phyloP scores from a whole-genome alignment of 2,888 invertebrate species.

The Lepidocyrtoides sp. region DNA sequence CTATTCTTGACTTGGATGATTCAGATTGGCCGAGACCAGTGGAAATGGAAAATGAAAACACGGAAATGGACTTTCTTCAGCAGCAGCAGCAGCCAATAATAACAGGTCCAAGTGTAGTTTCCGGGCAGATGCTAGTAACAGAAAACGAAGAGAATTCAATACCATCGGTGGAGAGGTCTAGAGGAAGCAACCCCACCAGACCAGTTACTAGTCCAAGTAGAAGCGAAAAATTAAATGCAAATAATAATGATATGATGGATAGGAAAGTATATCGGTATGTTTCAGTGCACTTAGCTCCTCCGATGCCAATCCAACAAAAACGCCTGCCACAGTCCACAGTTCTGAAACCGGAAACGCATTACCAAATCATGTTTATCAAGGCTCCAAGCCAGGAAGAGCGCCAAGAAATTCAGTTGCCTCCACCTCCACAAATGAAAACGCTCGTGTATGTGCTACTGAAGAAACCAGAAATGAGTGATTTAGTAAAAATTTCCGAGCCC shows the following conservation, averaged over 20 bases:
- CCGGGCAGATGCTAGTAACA: not conserved
- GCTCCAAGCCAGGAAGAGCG: slow-evolving; percentile 90
- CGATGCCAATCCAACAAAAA: slow-evolving; percentile 88
- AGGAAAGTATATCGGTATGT: slow-evolving; percentile 90
- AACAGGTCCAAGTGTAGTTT: slow-evolving; percentile 39
- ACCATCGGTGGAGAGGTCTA: not conserved
- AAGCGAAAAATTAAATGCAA: not conserved
- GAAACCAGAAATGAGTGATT: slow-evolving; percentile 94
- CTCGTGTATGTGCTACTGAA: slow-evolving; percentile 95
- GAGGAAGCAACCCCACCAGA: not conserved
- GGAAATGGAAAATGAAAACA: slow-evolving; percentile 1
- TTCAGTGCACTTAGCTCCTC: slow-evolving; percentile 96
- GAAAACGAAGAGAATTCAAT: not conserved
- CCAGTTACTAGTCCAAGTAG: not conserved
- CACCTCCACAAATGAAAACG: slow-evolving; percentile 94
- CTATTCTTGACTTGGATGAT: slow-evolving; percentile 58
- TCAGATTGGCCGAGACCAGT: no score
- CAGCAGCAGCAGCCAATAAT: not conserved
- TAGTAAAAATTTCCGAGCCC: slow-evolving; percentile 92
- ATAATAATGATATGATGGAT: not conserved
- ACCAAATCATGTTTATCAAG: slow-evolving; percentile 95
- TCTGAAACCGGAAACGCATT: slow-evolving; percentile 91
- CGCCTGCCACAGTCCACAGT: slow-evolving; percentile 87
- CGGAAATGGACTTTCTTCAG: not conserved
- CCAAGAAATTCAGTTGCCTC: slow-evolving; percentile 89